Evolutionary conservation across 2,797 vertebrate genomes (phyloP).

Genomic region (Helicolenus hilgendorfi): DNA sequence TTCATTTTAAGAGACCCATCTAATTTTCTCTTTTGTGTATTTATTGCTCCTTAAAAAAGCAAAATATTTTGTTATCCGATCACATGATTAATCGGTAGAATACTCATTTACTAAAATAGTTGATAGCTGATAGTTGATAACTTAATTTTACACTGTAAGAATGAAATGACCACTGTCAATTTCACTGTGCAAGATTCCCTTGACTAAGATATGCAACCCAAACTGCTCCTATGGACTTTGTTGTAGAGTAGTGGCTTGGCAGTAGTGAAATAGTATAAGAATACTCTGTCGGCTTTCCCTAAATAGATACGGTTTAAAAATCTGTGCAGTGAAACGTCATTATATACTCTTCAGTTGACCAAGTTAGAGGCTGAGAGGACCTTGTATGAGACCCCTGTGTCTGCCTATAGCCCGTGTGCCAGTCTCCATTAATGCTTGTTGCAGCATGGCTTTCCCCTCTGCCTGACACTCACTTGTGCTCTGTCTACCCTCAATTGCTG

Average conservation of each 20-base stretch:
- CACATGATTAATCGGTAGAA: too few relatives aligned
- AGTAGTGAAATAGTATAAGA: constrained; percentile 7
- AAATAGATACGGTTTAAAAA: constrained; percentile 37
- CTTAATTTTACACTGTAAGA: background rate
- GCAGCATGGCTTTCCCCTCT: constrained; percentile 71
- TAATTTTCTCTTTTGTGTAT: too few relatives aligned
- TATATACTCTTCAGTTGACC: constrained; percentile 62
- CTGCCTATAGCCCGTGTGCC: constrained; percentile 76
- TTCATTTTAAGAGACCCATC: too few relatives aligned
- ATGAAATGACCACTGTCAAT: background rate
- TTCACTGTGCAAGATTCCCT: background rate
- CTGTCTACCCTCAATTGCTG: constrained; percentile 84
- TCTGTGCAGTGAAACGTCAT: constrained; percentile 50
- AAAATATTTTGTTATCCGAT: too few relatives aligned
- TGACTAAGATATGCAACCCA: background rate
- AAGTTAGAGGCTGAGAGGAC: constrained; percentile 43
- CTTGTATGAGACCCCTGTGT: constrained; percentile 62
- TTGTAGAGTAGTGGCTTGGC: constrained; percentile 2
- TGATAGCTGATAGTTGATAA: too few relatives aligned
- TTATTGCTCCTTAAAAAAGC: too few relatives aligned
- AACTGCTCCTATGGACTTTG: background rate
- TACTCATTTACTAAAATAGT: too few relatives aligned
- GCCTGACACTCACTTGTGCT: constrained; percentile 78
- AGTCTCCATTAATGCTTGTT: constrained; percentile 79
- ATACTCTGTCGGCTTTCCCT: constrained; percentile 32